Conservation (phyloP, 1,140 invertebrate species). For the Ctenoplectra terminalis region DNA sequence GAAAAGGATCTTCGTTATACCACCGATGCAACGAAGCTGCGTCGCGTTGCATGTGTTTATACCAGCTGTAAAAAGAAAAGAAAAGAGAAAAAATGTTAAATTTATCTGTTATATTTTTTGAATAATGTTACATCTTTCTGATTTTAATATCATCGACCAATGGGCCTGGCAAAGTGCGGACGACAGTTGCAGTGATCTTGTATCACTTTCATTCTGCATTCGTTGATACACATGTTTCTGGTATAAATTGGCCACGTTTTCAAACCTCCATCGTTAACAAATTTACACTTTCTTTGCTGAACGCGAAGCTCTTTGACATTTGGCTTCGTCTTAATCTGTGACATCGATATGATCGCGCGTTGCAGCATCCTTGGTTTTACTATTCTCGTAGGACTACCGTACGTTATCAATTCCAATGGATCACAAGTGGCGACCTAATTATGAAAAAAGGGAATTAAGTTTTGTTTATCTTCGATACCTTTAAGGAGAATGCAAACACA, state of each 20-base stretch:
- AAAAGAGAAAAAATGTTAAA: background rate
- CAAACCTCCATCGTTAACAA: conserved; percentile 45
- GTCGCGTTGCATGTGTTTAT: conserved; percentile 34
- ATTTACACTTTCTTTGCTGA: conserved; percentile 61
- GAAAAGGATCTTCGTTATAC: conserved; percentile 17
- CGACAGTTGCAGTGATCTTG: conserved; percentile 59
- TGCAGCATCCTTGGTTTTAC: background rate
- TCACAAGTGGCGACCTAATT: background rate
- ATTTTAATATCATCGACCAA: conserved; percentile 36
- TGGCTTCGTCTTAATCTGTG: conserved; percentile 11
- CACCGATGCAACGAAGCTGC: conserved; percentile 54
- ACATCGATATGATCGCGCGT: background rate
- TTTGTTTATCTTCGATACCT: too few species aligned
- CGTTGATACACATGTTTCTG: conserved; percentile 55
- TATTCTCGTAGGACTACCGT: background rate
- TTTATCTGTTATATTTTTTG: background rate
- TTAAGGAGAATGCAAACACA: background rate
- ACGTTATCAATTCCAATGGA: background rate
- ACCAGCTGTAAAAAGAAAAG: conserved; percentile 1
- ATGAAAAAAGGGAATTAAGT: background rate
- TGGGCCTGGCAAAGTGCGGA: conserved; percentile 66
- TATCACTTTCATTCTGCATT: conserved; percentile 63
- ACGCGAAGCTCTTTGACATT: conserved; percentile 27
- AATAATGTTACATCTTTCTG: background rate
- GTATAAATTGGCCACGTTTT: conserved; percentile 63